A percentile compares a stretch with the other conserved stretches of the same genome.
Conservation (phyloP, 2,113 vertebrate species). For the Scophthalmus maximus region DNA sequence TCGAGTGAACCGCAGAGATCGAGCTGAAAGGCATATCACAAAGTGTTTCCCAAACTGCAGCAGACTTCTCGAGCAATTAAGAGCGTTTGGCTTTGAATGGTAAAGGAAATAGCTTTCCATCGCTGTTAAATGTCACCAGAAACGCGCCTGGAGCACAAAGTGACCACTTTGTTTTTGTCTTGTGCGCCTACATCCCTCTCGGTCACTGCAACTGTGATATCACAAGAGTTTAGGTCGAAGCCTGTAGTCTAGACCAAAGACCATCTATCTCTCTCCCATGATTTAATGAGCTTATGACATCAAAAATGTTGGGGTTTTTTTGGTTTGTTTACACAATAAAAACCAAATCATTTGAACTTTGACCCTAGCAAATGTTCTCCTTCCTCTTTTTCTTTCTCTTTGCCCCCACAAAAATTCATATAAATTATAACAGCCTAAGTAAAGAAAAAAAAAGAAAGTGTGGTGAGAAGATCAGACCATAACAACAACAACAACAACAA, state of each 20-base stretch:
- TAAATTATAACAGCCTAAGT: not conserved
- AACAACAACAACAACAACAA: not conserved
- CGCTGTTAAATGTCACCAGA: constrained; percentile 89
- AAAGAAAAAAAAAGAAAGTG: constrained; percentile 10
- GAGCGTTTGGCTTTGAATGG: constrained; percentile 85
- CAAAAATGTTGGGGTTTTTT: not conserved
- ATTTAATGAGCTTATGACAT: not conserved
- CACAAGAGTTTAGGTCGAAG: constrained; percentile 9
- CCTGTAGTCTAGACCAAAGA: not conserved
- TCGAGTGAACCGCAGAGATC: constrained; percentile 80
- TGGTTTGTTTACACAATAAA: not conserved
- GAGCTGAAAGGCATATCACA: constrained; percentile 83
- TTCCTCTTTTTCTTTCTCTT: not conserved
- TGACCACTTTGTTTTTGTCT: constrained; percentile 81
- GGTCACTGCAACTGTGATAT: constrained; percentile 43
- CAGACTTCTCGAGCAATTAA: constrained; percentile 90
- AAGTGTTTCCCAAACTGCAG: constrained; percentile 86
- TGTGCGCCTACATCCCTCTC: constrained; percentile 65
- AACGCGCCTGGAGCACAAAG: constrained; percentile 83
- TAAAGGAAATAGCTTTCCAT: constrained; percentile 91
- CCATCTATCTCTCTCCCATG: not conserved
- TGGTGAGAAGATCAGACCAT: not conserved
- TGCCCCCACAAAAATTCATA: not conserved
- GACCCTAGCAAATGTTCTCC: not conserved
- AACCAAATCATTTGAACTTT: constrained; percentile 22